phyloP scores from a whole-genome alignment of 2,113 vertebrate genomes.

The Hylia prasina region DNA sequence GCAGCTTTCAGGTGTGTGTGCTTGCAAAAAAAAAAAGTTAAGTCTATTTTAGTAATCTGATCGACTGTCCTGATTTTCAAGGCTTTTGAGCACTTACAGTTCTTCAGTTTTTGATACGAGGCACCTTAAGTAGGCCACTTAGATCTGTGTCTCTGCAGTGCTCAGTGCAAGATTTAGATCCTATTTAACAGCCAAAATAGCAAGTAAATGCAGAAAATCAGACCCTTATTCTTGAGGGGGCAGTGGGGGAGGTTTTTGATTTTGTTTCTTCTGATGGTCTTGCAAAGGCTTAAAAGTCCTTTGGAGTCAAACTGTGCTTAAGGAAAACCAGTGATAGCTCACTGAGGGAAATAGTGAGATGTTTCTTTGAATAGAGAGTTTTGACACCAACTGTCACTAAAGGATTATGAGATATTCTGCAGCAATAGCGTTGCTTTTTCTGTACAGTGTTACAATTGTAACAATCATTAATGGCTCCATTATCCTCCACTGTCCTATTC shows the following conservation, averaged over 20 bases:
- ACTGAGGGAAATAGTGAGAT: background rate
- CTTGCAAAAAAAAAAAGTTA: background rate
- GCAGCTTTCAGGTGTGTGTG: background rate
- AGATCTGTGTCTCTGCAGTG: background rate
- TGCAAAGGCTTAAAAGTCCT: background rate
- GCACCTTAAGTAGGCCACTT: conserved; percentile 14
- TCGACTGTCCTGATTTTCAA: conserved; percentile 38
- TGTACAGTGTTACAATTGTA: background rate
- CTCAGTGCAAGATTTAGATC: background rate
- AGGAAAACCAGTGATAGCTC: background rate
- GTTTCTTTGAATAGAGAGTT: background rate
- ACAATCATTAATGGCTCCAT: background rate
- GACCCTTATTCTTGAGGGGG: background rate
- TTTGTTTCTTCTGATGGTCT: conserved; percentile 21
- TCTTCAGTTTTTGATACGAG: conserved; percentile 27
- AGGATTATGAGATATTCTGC: background rate
- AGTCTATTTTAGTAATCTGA: conserved; percentile 40
- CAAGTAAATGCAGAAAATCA: background rate
- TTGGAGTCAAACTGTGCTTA: conserved; percentile 3
- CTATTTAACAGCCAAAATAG: conserved; percentile 27
- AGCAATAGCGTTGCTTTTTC: background rate
- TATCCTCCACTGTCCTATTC: background rate
- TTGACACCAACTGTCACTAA: background rate
- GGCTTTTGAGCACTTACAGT: background rate
- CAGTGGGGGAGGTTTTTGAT: background rate